These are phyloP conservation scores for Aphrocallistes beatrix DNA, from an alignment of 37 sponge, comb jelly and placozoan genomes.

Conservation along the genomic window DNA sequence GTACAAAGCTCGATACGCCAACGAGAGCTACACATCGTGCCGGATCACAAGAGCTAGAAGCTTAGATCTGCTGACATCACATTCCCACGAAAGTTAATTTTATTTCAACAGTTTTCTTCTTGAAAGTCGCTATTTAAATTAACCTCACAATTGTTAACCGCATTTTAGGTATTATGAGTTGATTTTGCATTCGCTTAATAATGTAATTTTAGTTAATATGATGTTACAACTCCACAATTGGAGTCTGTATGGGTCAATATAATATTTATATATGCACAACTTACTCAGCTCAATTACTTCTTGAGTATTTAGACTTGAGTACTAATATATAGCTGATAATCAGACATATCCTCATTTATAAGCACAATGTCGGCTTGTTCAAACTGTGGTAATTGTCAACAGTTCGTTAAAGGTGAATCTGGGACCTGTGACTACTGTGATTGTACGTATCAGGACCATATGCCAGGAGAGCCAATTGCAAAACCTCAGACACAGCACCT, in stretches of 20 bases:
- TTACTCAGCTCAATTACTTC: no score
- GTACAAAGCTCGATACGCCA: neutral
- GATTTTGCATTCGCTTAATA: constrained; percentile 6
- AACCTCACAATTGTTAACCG: neutral
- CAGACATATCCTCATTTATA: no score
- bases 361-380: neutral
- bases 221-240: no score
- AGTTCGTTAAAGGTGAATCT: neutral
- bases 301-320: no score
- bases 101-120: neutral
- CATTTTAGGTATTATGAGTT: constrained; percentile 13
- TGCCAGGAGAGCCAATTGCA: neutral
- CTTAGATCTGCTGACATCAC: neutral
- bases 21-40: neutral
- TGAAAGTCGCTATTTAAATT: neutral
- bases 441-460: neutral
- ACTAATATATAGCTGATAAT: no score
- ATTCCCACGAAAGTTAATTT: neutral
- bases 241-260: no score
- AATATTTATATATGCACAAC: no score
- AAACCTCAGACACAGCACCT: neutral
- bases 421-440: neutral
- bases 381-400: neutral
- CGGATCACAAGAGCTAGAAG: neutral
- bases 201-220: neutral